Conservation (phyloP, 2,113 vertebrate species). For the Axis porcinus region DNA sequence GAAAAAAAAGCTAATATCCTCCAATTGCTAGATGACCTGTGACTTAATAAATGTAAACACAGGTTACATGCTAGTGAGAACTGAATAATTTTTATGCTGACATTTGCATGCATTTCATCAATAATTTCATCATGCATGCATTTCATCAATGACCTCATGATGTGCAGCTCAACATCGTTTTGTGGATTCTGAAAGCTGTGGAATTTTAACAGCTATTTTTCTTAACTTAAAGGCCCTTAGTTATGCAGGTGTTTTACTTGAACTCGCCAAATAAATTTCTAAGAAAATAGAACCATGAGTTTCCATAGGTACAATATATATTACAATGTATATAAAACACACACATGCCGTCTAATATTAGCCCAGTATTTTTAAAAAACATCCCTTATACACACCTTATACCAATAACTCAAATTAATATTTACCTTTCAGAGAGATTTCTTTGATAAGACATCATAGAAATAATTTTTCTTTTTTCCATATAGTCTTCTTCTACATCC, state of each 20-base stretch:
- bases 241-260: constrained; percentile 71
- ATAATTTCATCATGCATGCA: constrained; percentile 50
- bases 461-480: not conserved
- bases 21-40: not conserved
- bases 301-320: not conserved
- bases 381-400: not conserved
- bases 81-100: constrained; percentile 48
- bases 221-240: constrained; percentile 71
- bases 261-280: constrained; percentile 64
- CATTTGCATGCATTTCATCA: constrained; percentile 67
- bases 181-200: constrained; percentile 63
- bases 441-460: not conserved
- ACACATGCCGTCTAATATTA: not conserved
- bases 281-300: constrained; percentile 49
- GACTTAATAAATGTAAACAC: constrained; percentile 54
- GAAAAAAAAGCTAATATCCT: constrained; percentile 29
- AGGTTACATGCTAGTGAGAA: constrained; percentile 46
- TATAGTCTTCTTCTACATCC: not conserved
- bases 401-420: constrained; percentile 10
- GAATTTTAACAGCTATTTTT: constrained; percentile 69
- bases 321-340: not conserved
- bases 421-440: not conserved
- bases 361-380: not conserved
- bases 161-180: constrained; percentile 45
- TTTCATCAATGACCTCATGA: constrained; percentile 64